Evolutionary conservation across 2,113 vertebrate species (phyloP).

Genomic region (Burhinus bistriatus): DNA sequence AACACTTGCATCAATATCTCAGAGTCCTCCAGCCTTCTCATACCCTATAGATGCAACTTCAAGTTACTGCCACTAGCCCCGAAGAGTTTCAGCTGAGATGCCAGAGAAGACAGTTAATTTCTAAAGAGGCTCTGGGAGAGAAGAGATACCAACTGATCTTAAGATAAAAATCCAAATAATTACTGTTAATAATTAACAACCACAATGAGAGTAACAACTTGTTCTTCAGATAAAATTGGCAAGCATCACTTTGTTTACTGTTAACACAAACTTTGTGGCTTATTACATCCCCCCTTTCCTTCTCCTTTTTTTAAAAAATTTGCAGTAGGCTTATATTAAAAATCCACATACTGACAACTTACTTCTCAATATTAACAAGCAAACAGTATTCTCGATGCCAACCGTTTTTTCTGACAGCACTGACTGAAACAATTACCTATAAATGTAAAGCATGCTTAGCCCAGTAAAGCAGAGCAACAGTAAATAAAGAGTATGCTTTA

Average conservation of each 20-base stretch:
- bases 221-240: not conserved
- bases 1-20: not conserved
- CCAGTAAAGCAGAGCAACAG: not conserved
- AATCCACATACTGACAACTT: not conserved
- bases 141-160: not conserved
- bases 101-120: not conserved
- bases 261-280: not conserved
- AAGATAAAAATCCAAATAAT: not conserved
- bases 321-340: not conserved
- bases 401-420: not conserved
- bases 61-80: not conserved
- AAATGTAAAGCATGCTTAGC: not conserved
- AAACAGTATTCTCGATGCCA: not conserved
- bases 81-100: not conserved
- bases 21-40: not conserved
- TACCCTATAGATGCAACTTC: not conserved
- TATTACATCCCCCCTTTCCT: not conserved
- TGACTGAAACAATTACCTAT: not conserved
- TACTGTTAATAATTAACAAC: not conserved
- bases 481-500: not conserved
- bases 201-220: not conserved
- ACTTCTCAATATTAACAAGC: not conserved
- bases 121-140: not conserved
- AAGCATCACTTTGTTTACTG: not conserved
- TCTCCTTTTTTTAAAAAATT: not conserved